Base-by-base conservation (phyloP, 2,113 vertebrate genomes). In the Coreoperca whiteheadi region DNA sequence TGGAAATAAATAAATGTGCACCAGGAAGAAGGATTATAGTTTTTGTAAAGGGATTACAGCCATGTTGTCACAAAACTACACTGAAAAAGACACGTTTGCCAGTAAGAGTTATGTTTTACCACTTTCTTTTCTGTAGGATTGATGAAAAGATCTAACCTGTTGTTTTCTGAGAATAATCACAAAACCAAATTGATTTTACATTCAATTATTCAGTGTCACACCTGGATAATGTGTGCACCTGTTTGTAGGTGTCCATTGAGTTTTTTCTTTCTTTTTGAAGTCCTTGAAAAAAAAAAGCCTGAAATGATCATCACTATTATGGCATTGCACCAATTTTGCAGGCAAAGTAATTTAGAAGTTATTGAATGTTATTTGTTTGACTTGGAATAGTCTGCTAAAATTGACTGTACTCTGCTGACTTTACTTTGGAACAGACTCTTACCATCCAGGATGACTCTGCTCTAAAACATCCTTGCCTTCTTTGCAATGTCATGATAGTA, bases 401-500 rank as follows among this genome's bases (percentile, higher is more conserved):
- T 15, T 8, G 10, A 80, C n/a, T 54, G 65, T 39, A 54, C 16
- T 64, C 32, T 46, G 37, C 15, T 32, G 37, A 74, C 71, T 83
- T 57, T 64, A 54, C 37, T 69, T 80, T 61, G 57, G 21, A 84
- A 10, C 46, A 68, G 32, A 66, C 68, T 75, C 64, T 28, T 34
- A 59, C 46, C 12, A n/a, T 85, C 43, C 30, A 53, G 32, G 28
- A 53, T 34, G 50, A 81, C 76, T 68, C 21, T 68, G 11, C 5
- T 34, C 30, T 8, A 56, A 83, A 79, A 74, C 79, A 75, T 73
- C 20, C 43, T 61, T 63, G 39, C 69, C 57, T 48, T 71, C 67
- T 73, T 72, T 68, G 76, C 41, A 73, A 57, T 85, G 90, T 82
- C 71, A 91, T 34, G 78, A 83, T 16, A 87, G 75, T 1, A 71